Percentiles rank a stretch among this genome's conserved stretches.
Evolutionary conservation across 1,140 invertebrate genomes (phyloP).

Genomic region (Brachionus asplanchnoidis): DNA sequence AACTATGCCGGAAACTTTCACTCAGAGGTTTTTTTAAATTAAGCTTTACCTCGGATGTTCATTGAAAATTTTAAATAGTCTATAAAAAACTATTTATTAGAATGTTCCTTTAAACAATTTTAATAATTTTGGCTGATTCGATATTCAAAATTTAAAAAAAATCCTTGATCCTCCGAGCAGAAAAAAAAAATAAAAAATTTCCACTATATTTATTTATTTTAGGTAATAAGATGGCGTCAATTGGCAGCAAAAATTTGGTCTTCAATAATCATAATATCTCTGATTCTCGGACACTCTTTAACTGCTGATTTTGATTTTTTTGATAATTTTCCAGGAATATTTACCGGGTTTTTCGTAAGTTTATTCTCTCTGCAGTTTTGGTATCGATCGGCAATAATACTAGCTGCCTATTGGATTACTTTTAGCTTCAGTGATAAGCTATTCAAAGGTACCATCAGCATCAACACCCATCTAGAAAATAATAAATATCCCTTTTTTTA

Average conservation of each 20-base stretch:
- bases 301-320: not conserved
- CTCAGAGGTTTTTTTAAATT: not conserved
- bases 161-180: too few species aligned
- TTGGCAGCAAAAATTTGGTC: slow-evolving; percentile 5
- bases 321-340: not conserved
- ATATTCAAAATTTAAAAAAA: too few species aligned
- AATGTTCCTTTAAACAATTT: too few species aligned
- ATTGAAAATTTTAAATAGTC: not conserved
- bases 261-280: not conserved
- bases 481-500: not conserved
- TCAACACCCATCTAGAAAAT: not conserved
- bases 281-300: not conserved
- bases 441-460: not conserved
- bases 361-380: not conserved
- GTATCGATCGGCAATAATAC: not conserved
- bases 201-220: not conserved
- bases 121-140: too few species aligned
- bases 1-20: not conserved
- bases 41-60: not conserved
- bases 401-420: not conserved
- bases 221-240: slow-evolving; percentile 29
- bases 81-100: not conserved
- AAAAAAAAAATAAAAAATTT: not conserved
- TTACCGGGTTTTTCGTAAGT: not conserved
- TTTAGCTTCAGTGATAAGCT: not conserved